Evolutionary conservation across 2,797 vertebrate genomes (phyloP), one percentile per base, ranked within the genome.

Genomic region (Esox masquinongy): DNA sequence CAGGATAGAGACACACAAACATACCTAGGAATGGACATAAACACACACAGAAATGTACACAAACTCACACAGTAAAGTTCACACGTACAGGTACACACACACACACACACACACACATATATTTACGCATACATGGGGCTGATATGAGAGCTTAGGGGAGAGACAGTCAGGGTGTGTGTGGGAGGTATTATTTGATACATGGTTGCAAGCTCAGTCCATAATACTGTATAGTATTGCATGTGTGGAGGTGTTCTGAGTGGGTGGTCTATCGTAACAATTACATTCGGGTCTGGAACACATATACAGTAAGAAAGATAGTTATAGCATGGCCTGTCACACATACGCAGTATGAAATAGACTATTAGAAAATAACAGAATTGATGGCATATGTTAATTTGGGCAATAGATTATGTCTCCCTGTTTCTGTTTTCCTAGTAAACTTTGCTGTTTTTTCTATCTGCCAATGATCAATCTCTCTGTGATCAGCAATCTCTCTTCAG

Each of bases 21-120:
- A 91, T 91, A 88, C 90, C 88, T 66, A 79, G 73, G 83, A 74
- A 82, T 82, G 86, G 11, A 67, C 82, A 39, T 7, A 36, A 19
- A 43, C 39, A 68, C n/a, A 43, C 49, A 71, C 43, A 24, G 8
- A 51, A n/a, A 63, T 39, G 12, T n/a, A 24, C 56, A 12, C 22
- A 24, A 19, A 24, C 56, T 22, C 19, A 24, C 14, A 9, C 85
- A 86, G 76, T 71, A 75, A 87, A 84, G 9, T 26, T 19, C 29
- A 66, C n/a, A 68, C 31, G 29, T 9, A 66, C 31, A 43, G 49
- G 56, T 11, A n/a, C 29, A 53, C 66, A 53, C 59, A 68, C 67
- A 68, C 67, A 22, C 34, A 39, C 34, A 68, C 51, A 36, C 50
- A 26, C 61, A 56, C 34, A 19, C 43, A 24, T 22, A 17, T 29